Evolutionary conservation across 2,113 vertebrate genomes (phyloP), one percentile per base, ranked within the genome.

Genomic region (Cygnus atratus): DNA sequence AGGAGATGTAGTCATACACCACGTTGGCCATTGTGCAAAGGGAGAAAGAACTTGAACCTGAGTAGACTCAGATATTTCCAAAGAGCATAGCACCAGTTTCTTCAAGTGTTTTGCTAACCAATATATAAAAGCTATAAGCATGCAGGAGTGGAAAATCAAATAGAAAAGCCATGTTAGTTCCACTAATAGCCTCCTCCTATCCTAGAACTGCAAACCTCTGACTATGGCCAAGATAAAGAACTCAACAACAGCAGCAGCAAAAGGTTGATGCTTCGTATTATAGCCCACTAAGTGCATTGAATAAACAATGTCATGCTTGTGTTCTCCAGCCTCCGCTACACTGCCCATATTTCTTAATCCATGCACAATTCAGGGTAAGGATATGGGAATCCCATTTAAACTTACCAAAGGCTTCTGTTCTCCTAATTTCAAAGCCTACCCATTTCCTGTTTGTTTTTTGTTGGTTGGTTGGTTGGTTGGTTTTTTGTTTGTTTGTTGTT

Each of bases 281-380:
- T 43, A 91, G 9, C 15, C 11, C 25, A 21, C 24, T 15, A 41
- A 62, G 15, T n/a, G 28, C 6, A 55, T 13, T 72, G 48, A 72
- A 44, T 31, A 61, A 79, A 65, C 33, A 2, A 37, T 37, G 43
- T 5, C 5, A 46, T 22, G 4, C n/a, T 58, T 71, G 13, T 61
- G 43, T 61, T 88, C 46, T 90, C 22, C 41, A 67, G 25, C 12
- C 7, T 31, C 33, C 28, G 2, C 20, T 84, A 5, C n/a, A 13
- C 52, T 68, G 29, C 17, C 21, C 0, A 0, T 39, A 13, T 39
- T 16, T 16, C 28, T 73, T 58, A 74, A 78, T 52, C 8, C 17
- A 18, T 63, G 57, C 31, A 33, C 25, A 39, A 18, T 79, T 79
- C 44, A 65, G 11, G 7, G 72, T 48, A 65, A 9, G 9, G 48